These are phyloP conservation scores for Formica exsecta DNA, from an alignment of 1,140 invertebrate species.

Conservation along the genomic window DNA sequence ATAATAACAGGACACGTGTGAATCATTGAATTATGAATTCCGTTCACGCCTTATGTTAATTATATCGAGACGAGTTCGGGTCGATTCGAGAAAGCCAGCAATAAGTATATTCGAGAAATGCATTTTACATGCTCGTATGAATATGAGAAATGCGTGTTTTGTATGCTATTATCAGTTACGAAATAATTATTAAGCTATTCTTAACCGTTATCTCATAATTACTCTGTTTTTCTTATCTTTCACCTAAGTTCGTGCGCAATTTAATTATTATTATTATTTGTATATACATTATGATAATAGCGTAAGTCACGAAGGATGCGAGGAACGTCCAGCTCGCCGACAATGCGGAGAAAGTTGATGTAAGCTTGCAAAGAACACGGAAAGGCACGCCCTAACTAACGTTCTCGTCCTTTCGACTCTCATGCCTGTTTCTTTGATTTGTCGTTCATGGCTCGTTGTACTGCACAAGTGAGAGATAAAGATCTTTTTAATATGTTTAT, in stretches of 20 bases:
- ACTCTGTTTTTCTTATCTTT: constrained; percentile 1
- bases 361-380: constrained; percentile 76
- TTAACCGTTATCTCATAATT: not conserved
- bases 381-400: constrained; percentile 79
- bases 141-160: not conserved
- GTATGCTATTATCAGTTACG: not conserved
- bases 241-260: not conserved
- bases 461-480: not conserved
- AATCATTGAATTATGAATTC: constrained; percentile 61
- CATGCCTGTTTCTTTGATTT: constrained; percentile 23
- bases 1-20: constrained; percentile 66
- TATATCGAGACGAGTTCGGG: constrained; percentile 26
- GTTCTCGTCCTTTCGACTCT: constrained; percentile 75
- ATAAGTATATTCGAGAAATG: not conserved
- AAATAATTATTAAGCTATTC: not conserved
- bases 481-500: not conserved
- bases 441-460: not conserved
- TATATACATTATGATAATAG: constrained; percentile 60
- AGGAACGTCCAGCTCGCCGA: constrained; percentile 75
- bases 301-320: constrained; percentile 36
- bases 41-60: constrained; percentile 62
- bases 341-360: constrained; percentile 75
- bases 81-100: not conserved
- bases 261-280: constrained; percentile 41
- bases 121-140: too few relatives aligned